Evolutionary conservation across 2,888 invertebrate genomes (phyloP).

Genomic region (Serrognathus titanus): DNA sequence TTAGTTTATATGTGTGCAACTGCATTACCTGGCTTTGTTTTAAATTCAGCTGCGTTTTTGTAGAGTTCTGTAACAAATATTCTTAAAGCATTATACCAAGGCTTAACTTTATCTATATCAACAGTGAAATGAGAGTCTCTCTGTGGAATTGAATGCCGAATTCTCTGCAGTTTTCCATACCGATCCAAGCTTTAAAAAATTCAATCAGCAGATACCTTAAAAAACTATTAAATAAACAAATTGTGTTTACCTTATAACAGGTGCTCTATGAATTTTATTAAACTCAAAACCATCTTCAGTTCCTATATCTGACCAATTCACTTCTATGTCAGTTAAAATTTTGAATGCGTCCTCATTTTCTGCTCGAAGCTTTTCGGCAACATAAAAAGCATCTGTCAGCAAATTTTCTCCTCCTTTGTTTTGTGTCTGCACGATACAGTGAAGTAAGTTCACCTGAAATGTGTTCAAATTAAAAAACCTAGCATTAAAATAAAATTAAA

Average conservation of each 20-base stretch:
- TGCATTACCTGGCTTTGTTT: slow-evolving; percentile 57
- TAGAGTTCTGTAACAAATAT: slow-evolving; percentile 61
- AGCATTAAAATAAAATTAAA: neutral
- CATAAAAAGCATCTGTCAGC: slow-evolving; percentile 64
- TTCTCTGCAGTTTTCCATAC: slow-evolving; percentile 56
- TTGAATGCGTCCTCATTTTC: slow-evolving; percentile 57
- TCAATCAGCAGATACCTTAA: too few species aligned
- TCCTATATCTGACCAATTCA: slow-evolving; percentile 74
- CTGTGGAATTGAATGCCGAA: slow-evolving; percentile 73
- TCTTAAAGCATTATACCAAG: slow-evolving; percentile 67
- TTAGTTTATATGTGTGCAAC: too few species aligned
- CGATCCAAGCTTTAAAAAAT: slow-evolving; percentile 47
- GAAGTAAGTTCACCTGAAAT: slow-evolving; percentile 60
- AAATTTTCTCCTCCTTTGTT: slow-evolving; percentile 66
- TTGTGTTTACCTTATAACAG: slow-evolving; percentile 58
- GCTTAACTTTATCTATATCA: slow-evolving; percentile 56
- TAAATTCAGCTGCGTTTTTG: slow-evolving; percentile 60
- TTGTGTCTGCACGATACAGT: slow-evolving; percentile 65
- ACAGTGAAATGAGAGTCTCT: slow-evolving; percentile 65
- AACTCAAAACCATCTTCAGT: slow-evolving; percentile 61
- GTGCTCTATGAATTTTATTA: slow-evolving; percentile 59
- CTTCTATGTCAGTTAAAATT: slow-evolving; percentile 56
- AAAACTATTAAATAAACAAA: too few species aligned
- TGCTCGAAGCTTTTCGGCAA: slow-evolving; percentile 58
- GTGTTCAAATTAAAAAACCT: neutral